A percentile compares a stretch with the other conserved stretches of the same genome.
These are phyloP conservation scores for Drosophila ohnishii DNA, from an alignment of 1,140 invertebrate species.

Conservation along the genomic window DNA sequence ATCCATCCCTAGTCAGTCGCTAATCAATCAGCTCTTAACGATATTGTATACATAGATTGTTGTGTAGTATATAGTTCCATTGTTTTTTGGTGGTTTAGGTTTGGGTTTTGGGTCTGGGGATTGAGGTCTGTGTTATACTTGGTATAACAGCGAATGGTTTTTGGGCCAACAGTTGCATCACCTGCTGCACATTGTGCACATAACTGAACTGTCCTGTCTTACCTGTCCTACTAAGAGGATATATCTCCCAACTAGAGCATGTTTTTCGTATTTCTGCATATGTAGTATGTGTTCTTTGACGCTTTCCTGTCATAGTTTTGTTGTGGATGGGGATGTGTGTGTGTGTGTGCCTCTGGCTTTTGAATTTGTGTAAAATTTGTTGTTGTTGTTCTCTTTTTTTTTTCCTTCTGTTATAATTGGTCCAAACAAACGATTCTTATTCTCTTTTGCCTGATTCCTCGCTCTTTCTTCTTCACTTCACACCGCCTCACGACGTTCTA, in stretches of 20 bases:
- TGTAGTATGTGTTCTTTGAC: slow-evolving; percentile 17
- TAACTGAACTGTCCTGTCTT: slow-evolving; percentile 12
- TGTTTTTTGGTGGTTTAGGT: slow-evolving; percentile 27
- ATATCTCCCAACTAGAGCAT: slow-evolving; percentile 3
- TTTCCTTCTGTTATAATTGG: slow-evolving; percentile 12
- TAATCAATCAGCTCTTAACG: slow-evolving; percentile 32
- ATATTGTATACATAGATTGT: slow-evolving; percentile 44
- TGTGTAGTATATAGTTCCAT: slow-evolving; percentile 1
- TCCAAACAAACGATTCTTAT: slow-evolving; percentile 16
- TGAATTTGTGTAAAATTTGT: slow-evolving; percentile 3
- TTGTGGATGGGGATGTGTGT: not conserved
- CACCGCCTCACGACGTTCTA: slow-evolving; percentile 10
- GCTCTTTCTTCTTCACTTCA: slow-evolving; percentile 6
- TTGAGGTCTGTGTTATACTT: slow-evolving; percentile 42
- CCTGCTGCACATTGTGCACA: slow-evolving; percentile 38
- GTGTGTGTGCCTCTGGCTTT: not conserved
- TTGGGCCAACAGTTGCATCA: slow-evolving; percentile 38
- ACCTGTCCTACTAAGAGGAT: slow-evolving; percentile 7
- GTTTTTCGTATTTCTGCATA: not conserved
- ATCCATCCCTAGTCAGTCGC: slow-evolving; percentile 16
- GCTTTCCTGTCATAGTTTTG: slow-evolving; percentile 7
- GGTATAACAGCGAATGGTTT: slow-evolving; percentile 26
- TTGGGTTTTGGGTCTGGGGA: slow-evolving; percentile 22
- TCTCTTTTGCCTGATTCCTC: slow-evolving; percentile 21
- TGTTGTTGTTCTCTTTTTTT: not conserved